Percentiles rank a stretch among this genome's conserved stretches.
These are phyloP conservation scores for Bubo bubo DNA, from an alignment of 2,113 vertebrate species.

Conservation along the genomic window DNA sequence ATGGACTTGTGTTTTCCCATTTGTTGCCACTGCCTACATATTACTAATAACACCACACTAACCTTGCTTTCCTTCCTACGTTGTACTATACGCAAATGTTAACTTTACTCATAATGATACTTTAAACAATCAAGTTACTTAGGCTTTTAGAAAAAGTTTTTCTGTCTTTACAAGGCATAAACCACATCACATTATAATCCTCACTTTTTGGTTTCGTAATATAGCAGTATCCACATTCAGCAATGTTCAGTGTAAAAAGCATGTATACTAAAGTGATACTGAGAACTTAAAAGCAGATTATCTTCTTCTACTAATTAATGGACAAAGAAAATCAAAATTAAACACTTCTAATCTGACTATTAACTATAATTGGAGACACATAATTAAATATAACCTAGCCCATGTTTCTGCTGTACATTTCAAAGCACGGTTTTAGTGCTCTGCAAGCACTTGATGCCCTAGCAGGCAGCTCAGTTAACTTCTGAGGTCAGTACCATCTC, in stretches of 20 bases:
- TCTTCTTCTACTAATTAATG: neutral
- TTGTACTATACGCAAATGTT: neutral
- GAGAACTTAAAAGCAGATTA: neutral
- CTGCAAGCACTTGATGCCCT: fast-evolving
- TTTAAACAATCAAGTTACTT: neutral
- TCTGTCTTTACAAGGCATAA: neutral
- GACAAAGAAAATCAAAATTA: neutral
- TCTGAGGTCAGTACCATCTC: neutral
- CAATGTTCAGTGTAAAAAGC: neutral
- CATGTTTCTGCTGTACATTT: neutral
- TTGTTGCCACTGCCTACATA: neutral
- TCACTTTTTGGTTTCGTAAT: neutral
- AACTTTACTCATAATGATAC: neutral
- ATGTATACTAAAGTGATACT: neutral
- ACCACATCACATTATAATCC: neutral
- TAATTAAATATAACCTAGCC: neutral
- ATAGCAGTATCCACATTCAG: neutral
- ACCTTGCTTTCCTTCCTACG: neutral
- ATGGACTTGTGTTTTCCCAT: neutral
- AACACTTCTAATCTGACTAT: neutral
- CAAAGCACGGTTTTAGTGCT: neutral
- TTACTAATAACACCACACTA: neutral
- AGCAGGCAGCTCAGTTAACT: neutral
- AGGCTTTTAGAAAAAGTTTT: neutral
- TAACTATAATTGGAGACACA: neutral